These are phyloP conservation scores for Anguilla marmorata DNA, from an alignment of 2,797 vertebrate genomes.

Conservation along the genomic window DNA sequence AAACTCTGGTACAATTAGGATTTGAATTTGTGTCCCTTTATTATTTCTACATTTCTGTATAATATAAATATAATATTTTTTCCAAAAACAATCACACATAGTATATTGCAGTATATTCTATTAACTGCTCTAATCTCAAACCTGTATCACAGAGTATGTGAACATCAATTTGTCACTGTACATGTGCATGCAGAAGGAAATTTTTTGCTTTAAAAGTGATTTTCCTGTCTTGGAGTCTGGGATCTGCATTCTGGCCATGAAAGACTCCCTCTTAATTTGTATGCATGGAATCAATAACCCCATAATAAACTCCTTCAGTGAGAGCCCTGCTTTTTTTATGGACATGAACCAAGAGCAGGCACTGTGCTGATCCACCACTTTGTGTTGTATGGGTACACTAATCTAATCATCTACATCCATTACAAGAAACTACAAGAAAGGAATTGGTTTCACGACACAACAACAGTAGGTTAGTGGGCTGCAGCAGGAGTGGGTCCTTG, in stretches of 20 bases:
- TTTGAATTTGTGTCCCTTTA: too few relatives aligned
- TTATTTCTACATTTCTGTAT: too few relatives aligned
- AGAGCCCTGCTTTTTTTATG: background rate
- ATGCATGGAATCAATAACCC: slow-evolving; percentile 4
- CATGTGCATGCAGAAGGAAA: background rate
- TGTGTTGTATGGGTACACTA: background rate
- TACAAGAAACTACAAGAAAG: background rate
- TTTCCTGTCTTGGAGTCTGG: background rate
- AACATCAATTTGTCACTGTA: background rate
- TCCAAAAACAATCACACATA: too few relatives aligned
- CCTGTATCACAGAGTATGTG: background rate
- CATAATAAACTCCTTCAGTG: slow-evolving; percentile 7
- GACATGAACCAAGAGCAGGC: background rate
- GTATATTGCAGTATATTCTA: too few relatives aligned
- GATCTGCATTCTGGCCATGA: background rate
- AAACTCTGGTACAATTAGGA: too few relatives aligned
- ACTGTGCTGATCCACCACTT: background rate
- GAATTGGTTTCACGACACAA: background rate
- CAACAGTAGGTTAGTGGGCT: background rate
- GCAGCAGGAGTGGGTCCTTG: background rate
- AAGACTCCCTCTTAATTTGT: background rate
- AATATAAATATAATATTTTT: too few relatives aligned
- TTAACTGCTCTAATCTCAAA: background rate
- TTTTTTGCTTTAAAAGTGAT: background rate
- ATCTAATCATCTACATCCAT: slow-evolving; percentile 9